Percentiles rank a stretch among this genome's conserved stretches.
Evolutionary conservation across 2,797 vertebrate genomes (phyloP).

Genomic region (Thripadectes ignobilis): DNA sequence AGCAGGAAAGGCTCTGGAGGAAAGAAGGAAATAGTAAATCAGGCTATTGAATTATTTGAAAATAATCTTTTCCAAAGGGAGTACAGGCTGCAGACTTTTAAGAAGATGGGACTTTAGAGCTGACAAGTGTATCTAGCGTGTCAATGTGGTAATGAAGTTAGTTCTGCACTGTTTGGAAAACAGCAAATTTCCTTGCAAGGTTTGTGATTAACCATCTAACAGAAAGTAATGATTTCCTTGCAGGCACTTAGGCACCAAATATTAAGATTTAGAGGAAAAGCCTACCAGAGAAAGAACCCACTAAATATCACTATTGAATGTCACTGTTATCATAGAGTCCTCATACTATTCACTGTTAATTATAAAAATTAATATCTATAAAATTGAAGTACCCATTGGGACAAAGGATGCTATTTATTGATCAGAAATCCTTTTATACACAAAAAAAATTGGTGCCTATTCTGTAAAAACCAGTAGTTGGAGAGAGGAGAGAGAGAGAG

Average conservation of each 20-base stretch:
- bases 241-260: slow-evolving; percentile 22
- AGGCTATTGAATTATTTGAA: not conserved
- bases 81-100: not conserved
- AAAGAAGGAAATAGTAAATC: not conserved
- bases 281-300: not conserved
- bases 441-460: not conserved
- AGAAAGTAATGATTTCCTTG: slow-evolving; percentile 55
- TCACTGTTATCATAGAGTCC: not conserved
- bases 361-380: slow-evolving; percentile 34
- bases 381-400: slow-evolving; percentile 19
- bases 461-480: not conserved
- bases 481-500: not conserved
- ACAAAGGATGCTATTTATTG: slow-evolving; percentile 24
- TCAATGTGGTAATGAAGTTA: slow-evolving; percentile 45
- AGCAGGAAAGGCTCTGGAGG: not conserved
- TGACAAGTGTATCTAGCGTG: not conserved
- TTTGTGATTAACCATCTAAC: slow-evolving; percentile 59
- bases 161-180: slow-evolving; percentile 60
- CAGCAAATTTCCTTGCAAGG: slow-evolving; percentile 48
- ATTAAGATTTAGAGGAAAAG: not conserved
- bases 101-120: not conserved
- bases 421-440: not conserved
- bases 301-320: slow-evolving; percentile 17
- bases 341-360: slow-evolving; percentile 42
- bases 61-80: slow-evolving; percentile 20